These are phyloP conservation scores for Machimus atricapillus DNA, from an alignment of 2,888 invertebrate species.

Conservation along the genomic window DNA sequence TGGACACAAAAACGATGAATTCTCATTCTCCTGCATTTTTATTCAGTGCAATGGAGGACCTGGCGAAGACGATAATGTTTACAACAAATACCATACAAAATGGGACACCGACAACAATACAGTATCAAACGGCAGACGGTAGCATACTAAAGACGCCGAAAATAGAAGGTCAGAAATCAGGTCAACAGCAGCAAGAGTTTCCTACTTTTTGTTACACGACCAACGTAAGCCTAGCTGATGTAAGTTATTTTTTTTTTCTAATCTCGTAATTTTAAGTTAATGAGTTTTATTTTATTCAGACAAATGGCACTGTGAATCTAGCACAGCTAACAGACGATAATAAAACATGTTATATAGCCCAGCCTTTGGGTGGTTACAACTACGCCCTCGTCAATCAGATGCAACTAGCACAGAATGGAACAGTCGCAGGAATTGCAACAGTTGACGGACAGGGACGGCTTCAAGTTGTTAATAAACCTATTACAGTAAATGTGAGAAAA, in stretches of 20 bases:
- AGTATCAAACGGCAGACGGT: slow-evolving; percentile 73
- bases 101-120: slow-evolving; percentile 69
- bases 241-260: not conserved
- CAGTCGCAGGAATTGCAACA: slow-evolving; percentile 60
- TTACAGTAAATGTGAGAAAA: slow-evolving; percentile 50
- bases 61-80: slow-evolving; percentile 65
- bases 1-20: too few relatives aligned
- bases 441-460: slow-evolving; percentile 61
- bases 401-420: slow-evolving; percentile 75
- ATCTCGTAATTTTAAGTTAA: slow-evolving; percentile 46
- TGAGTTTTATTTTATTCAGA: slow-evolving; percentile 55
- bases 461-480: slow-evolving; percentile 62
- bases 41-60: slow-evolving; percentile 28
- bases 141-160: slow-evolving; percentile 70
- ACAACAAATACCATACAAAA: slow-evolving; percentile 69
- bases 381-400: slow-evolving; percentile 87
- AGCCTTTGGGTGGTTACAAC: slow-evolving; percentile 75
- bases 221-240: slow-evolving; percentile 42
- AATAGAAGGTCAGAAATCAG: slow-evolving; percentile 66
- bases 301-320: slow-evolving; percentile 71
- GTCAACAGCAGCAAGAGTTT: slow-evolving; percentile 67
- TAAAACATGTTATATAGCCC: slow-evolving; percentile 78
- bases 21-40: not conserved
- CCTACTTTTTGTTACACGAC: slow-evolving; percentile 76
- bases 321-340: slow-evolving; percentile 72